These are phyloP conservation scores for Atrichornis clamosus DNA, from an alignment of 2,113 vertebrate species.

Conservation along the genomic window DNA sequence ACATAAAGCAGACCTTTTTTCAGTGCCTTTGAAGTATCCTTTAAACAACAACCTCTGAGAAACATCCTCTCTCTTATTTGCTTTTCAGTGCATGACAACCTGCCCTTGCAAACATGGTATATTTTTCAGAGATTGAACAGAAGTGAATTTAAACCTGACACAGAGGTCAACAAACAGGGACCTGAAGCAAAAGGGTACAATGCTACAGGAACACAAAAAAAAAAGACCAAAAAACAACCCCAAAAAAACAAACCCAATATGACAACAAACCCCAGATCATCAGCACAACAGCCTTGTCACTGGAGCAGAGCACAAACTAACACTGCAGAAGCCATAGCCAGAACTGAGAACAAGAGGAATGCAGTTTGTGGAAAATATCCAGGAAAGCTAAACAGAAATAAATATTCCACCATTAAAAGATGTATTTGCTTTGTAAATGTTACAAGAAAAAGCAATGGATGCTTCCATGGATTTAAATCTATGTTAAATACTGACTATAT, in stretches of 20 bases:
- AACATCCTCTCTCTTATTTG: neutral
- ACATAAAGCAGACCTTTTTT: neutral
- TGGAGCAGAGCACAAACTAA: neutral
- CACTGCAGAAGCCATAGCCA: neutral
- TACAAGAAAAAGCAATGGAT: conserved; percentile 8
- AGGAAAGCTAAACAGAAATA: conserved; percentile 52
- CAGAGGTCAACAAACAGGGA: neutral
- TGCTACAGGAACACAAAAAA: neutral
- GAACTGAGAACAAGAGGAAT: conserved; percentile 25
- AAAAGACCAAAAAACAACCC: neutral
- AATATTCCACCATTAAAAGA: conserved; percentile 29
- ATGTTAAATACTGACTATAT: conserved; percentile 44
- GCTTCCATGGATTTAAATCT: conserved; percentile 33
- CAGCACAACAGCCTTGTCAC: neutral
- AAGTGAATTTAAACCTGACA: neutral
- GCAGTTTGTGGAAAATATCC: conserved; percentile 39
- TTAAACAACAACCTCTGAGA: neutral
- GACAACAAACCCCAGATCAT: neutral
- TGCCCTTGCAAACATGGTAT: neutral
- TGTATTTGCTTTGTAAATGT: conserved; percentile 24
- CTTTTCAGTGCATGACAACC: neutral
- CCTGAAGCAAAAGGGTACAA: neutral
- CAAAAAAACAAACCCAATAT: accelerated
- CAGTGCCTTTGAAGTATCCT: neutral
- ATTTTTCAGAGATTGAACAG: neutral